A percentile compares a stretch with the other conserved stretches of the same genome.
These are phyloP conservation scores for Entomobrya multifasciata DNA, from an alignment of 2,888 invertebrate species.

Conservation along the genomic window DNA sequence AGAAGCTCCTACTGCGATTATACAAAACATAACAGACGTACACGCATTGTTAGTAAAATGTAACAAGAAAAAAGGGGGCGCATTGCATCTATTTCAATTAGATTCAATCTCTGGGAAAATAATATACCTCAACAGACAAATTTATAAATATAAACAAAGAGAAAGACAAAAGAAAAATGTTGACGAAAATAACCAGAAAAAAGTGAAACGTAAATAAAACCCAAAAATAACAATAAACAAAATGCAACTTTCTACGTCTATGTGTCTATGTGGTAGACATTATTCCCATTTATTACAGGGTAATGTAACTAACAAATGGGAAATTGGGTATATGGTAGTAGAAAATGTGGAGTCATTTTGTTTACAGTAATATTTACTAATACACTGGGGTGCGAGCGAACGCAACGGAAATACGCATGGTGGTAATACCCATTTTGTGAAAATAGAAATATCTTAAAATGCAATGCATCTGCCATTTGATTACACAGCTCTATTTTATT, in stretches of 20 bases:
- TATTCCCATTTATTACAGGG: constrained; percentile 12
- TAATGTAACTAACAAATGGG: background rate
- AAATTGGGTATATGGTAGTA: background rate
- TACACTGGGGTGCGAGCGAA: constrained; percentile 14
- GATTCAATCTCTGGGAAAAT: constrained; percentile 1
- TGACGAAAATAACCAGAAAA: constrained; percentile 28
- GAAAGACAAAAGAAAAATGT: background rate
- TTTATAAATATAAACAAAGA: constrained; percentile 4
- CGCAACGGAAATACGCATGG: background rate
- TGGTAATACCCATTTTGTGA: constrained; percentile 23
- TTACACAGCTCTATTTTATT: background rate
- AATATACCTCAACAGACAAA: constrained; percentile 3
- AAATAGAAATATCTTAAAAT: background rate
- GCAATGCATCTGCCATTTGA: constrained; percentile 7
- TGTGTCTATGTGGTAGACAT: background rate
- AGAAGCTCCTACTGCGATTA: constrained; percentile 58
- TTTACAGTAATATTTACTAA: constrained; percentile 31
- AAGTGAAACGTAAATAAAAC: constrained; percentile 29
- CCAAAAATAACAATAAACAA: constrained; percentile 9
- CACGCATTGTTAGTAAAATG: background rate
- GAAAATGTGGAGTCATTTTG: constrained; percentile 7
- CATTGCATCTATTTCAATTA: constrained; percentile 54
- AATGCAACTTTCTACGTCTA: constrained; percentile 38
- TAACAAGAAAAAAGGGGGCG: background rate
- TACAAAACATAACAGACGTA: constrained; percentile 18